Evolutionary conservation across 23 tunicate genomes (phyloP), one percentile per base, ranked within the genome.

Genomic region (Trididemnum miniatum): DNA sequence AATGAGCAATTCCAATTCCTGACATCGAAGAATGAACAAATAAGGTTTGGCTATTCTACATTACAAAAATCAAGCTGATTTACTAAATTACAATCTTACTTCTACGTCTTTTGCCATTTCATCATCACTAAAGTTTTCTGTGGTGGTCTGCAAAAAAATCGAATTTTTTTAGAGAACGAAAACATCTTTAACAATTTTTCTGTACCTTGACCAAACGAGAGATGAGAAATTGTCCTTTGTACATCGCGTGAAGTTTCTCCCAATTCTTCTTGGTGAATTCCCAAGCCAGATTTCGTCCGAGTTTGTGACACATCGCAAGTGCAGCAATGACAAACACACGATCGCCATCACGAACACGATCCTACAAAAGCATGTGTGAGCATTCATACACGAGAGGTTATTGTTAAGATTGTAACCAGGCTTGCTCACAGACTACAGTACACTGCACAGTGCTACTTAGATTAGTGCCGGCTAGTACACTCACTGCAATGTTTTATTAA

Each of bases 251-350:
- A n/a, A 91, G 83, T 64, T 87, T 63, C n/a, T 84, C 85, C 95
- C 95, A 96, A 35, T 92, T 91, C 2, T 51, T 35, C 81, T 87
- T 87, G 30, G 80, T 50, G 78, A 76, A 91, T 31, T 88, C 77
- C 99, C 99, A 96, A 23, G 96, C 82, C 65, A 77, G 29, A 35
- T 96, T 89, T 29, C 99, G 85, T 32, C 97, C 99, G 2, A 28
- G 54, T 30, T 74, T 54, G 65, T 82, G 81, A 27, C 72, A 24
- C 1, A 51, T 80, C 0, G 94, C 94, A 28, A 92, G 74, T 28
- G 93, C 80, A n/a, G 71, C 92, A 30, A 96, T 80, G 69, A 91
- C 87, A 37, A 87, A 91, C 15, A 88, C 86, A 7, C 80, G 77
- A 38, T 96, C 99, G 72, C 91, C 89, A 7, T 85, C 57, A 4